Evolutionary conservation across 2,113 vertebrate species (phyloP), one percentile per base, ranked within the genome.

Genomic region (Oplegnathus fasciatus): DNA sequence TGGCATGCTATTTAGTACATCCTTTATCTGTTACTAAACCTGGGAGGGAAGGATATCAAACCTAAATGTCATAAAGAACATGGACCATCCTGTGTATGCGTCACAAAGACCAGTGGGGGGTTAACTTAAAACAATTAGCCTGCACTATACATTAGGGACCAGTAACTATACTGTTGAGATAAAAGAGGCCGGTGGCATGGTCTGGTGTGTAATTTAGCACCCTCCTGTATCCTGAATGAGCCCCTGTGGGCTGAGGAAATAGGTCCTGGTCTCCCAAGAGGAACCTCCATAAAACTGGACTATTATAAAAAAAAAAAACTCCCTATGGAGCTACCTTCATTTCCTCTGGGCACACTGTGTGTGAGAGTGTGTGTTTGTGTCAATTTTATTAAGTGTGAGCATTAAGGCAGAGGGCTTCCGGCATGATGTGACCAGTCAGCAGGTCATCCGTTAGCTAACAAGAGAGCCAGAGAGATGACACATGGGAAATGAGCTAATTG

Each of bases 401-500:
- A 68, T 78, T 50, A 62, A 10, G 3, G 40, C 24, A 69, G 71
- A 70, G 30, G 58, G 57, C 60, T 52, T 81, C 52, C n/a, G 24
- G 50, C 70, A 58, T n/a, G 26, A 88, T 68, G 26, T 61, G 64
- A 60, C 61, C 65, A 42, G 82, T 75, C 81, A 85, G 66, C 57
- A 60, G 76, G 74, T 87, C 68, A 69, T 71, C 68, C n/a, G 24
- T 90, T 89, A 86, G 34, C 48, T n/a, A 58, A 78, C 6, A 61
- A 86, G 60, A 6, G 48, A 54, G 34, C 65, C 6, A 44, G 64
- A 78, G 55, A 64, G 73, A 85, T 89, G 85, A 94, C 90, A 91
- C 64, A 88, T 68, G 46, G 91, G 90, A 93, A 93, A 90, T 91
- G 75, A 94, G 77, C 80, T 89, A 88, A 93, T 0, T 80, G 55